phyloP scores from a whole-genome alignment of 2,888 invertebrate species.

The Folsomia candida region DNA sequence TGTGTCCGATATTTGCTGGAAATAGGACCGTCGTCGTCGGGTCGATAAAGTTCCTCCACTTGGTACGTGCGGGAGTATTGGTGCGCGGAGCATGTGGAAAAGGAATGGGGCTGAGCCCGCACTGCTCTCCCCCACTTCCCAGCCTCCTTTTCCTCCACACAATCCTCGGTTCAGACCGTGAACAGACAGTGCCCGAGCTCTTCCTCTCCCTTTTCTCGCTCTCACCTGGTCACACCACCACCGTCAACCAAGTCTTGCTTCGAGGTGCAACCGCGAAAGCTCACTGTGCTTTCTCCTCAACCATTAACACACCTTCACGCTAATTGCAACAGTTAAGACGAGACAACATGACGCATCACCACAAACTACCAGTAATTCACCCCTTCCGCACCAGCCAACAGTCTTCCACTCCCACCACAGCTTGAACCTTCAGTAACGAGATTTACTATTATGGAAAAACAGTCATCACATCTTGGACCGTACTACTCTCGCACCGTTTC shows the following conservation, averaged over 20 bases:
- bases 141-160: constrained; percentile 25
- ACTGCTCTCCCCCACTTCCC: background rate
- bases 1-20: constrained; percentile 28
- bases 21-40: constrained; percentile 30
- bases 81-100: constrained; percentile 40
- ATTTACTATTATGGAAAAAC: too few relatives aligned
- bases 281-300: background rate
- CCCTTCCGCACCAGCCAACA: too few relatives aligned
- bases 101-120: constrained; percentile 22
- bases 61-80: constrained; percentile 33
- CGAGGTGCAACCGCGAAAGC: constrained; percentile 7
- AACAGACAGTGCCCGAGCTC: background rate
- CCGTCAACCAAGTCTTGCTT: background rate
- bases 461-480: too few relatives aligned
- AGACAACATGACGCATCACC: too few relatives aligned
- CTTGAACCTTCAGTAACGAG: too few relatives aligned
- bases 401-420: too few relatives aligned
- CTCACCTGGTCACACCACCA: constrained; percentile 10
- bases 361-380: too few relatives aligned
- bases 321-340: background rate
- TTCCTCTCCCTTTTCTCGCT: background rate
- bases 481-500: too few relatives aligned
- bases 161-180: constrained; percentile 27
- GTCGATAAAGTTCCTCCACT: constrained; percentile 50
- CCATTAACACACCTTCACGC: background rate